A percentile compares a stretch with the other conserved stretches of the same genome.
Evolutionary conservation across 2,888 invertebrate genomes (phyloP).

Genomic region (Cephonodes hylas): DNA sequence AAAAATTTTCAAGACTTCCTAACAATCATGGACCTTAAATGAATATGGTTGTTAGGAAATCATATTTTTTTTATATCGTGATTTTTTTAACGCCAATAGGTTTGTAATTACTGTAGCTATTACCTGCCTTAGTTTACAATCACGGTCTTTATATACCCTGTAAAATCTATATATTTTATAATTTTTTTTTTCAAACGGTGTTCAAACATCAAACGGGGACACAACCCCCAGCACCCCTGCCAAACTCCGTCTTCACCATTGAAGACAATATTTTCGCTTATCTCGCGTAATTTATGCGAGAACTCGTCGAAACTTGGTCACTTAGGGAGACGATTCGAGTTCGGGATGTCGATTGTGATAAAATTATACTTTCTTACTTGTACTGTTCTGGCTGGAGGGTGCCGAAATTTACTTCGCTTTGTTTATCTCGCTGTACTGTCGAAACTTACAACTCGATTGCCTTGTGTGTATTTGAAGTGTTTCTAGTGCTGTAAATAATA

Average conservation of each 20-base stretch:
- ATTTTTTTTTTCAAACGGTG: not conserved
- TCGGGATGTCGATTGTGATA: conserved; percentile 67
- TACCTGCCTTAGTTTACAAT: no score
- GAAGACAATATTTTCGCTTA: conserved; percentile 80
- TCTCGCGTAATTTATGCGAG: conserved; percentile 75
- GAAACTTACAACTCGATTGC: not conserved
- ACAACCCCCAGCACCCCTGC: not conserved
- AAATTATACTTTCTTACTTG: conserved; percentile 47
- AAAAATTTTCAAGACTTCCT: no score
- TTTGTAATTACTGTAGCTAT: no score
- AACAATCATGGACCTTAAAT: no score
- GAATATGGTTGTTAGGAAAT: no score
- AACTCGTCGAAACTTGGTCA: conserved; percentile 70
- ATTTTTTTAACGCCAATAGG: no score
- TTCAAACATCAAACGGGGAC: not conserved
- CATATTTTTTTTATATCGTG: no score
- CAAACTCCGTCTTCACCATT: conserved; percentile 23
- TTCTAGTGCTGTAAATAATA: not conserved
- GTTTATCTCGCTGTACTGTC: not conserved
- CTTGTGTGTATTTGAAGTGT: not conserved
- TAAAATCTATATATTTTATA: no score
- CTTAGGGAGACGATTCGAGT: conserved; percentile 63
- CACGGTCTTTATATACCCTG: no score
- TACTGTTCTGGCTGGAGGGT: conserved; percentile 18
- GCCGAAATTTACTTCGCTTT: conserved; percentile 6